Base-by-base conservation (phyloP, 30 jellyfish, hydroid and myxozoan species). In the Aurelia sp. region DNA sequence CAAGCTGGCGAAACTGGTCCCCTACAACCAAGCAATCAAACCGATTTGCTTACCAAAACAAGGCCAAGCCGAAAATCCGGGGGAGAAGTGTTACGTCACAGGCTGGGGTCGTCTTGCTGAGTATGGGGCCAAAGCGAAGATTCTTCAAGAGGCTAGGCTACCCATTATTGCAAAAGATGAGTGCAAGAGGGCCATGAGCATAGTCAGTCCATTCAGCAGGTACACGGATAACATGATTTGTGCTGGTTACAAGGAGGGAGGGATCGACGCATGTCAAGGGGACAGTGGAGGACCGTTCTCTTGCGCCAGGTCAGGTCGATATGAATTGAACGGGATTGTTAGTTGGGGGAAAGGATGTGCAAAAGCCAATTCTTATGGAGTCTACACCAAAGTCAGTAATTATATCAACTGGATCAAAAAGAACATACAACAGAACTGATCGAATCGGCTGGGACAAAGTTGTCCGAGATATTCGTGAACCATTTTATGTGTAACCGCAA, bases 261-360 rank as follows among this genome's bases (percentile, higher is more conserved):
- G 69, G 11, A 12, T 59, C 33, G 69, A 59, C 16, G 69, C 69
- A 18, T 59, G 69, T 13, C 71, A 73, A 67, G 85, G 85, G 20
- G 85, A 73, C 71, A 73, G 85, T 30, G 85, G 85, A 2, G 85
- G 85, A 0, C 85, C 85, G 53, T 73, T 73, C 31, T 30, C 60
- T 33, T 73, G 60, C 71, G 24, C 55, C 30, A 73, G 31, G n/a
- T 66, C 70, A 13, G 85, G 85, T 24, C 69, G 85, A 60, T 73
- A 35, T 35, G 71, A 73, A 35, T 67, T 73, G 69, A 63, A 66
- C 50, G 85, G 85, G 7, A 30, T 73, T 44, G 85, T 73, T 17
- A 73, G 85, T 57, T 73, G 85, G 85, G 85, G 85, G 15, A 73
- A 72, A 35, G 85, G 85, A 33, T 73, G 85, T 73, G 85, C 69